These are phyloP conservation scores for Hylia prasina DNA, from an alignment of 2,113 vertebrate species.

Conservation along the genomic window DNA sequence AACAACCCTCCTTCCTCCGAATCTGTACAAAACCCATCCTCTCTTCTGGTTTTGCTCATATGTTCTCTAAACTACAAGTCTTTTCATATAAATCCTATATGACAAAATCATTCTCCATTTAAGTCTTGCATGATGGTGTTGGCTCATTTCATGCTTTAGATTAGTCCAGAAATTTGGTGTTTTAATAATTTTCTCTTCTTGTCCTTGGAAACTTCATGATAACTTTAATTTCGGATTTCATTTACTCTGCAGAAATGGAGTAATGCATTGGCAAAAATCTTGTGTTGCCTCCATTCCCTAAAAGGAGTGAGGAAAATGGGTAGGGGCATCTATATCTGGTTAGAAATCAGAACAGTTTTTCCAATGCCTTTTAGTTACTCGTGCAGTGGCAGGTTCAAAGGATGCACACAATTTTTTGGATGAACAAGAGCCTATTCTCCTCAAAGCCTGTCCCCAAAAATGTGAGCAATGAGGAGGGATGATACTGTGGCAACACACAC, in stretches of 20 bases:
- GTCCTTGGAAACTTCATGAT: not conserved
- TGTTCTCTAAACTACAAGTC: not conserved
- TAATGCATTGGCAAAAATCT: not conserved
- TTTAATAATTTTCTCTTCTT: not conserved
- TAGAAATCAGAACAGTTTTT: not conserved
- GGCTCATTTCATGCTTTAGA: not conserved
- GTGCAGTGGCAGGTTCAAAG: not conserved
- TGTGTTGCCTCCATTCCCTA: not conserved
- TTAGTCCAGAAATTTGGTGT: not conserved
- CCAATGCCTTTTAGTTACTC: not conserved
- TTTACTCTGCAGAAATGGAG: not conserved
- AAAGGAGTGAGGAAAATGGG: not conserved
- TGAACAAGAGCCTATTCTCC: not conserved
- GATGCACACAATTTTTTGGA: not conserved
- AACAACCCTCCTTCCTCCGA: not conserved
- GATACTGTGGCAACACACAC: not conserved
- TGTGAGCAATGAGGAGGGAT: not conserved
- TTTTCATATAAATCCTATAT: not conserved
- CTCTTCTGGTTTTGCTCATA: not conserved
- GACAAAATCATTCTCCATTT: not conserved
- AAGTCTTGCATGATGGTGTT: not conserved
- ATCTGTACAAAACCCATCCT: not conserved
- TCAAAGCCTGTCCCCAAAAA: not conserved
- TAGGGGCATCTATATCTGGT: not conserved
- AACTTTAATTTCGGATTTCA: not conserved